Evolutionary conservation across 2,113 vertebrate genomes (phyloP).

Genomic region (Pan paniscus): DNA sequence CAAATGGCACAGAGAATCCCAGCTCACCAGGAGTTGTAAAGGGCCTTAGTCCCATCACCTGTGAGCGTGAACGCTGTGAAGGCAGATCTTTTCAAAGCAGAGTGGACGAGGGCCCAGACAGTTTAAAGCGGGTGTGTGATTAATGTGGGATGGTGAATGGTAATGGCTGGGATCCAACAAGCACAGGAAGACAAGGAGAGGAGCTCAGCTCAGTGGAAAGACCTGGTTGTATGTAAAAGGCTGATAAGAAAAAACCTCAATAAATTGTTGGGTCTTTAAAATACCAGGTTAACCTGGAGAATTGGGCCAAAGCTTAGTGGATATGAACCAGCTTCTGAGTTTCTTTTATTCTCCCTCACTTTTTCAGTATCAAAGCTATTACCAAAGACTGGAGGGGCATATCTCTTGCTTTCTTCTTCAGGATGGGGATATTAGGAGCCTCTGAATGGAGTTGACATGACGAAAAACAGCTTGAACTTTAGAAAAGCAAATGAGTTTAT

Average conservation of each 20-base stretch:
- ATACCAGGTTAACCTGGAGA: not conserved
- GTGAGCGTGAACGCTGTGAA: not conserved
- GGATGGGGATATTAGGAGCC: not conserved
- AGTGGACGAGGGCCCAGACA: not conserved
- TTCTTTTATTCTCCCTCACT: not conserved
- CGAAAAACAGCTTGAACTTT: constrained; percentile 4
- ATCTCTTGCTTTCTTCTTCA: not conserved
- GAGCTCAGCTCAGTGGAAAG: not conserved
- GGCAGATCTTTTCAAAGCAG: not conserved
- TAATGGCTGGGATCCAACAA: not conserved
- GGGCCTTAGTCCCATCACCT: not conserved
- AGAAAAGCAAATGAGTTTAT: constrained; percentile 33
- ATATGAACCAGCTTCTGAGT: not conserved
- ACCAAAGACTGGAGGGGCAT: not conserved
- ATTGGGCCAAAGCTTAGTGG: not conserved
- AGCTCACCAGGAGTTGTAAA: not conserved
- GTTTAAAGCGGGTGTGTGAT: not conserved
- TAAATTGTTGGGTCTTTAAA: not conserved
- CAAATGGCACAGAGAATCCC: not conserved
- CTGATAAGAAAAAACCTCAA: not conserved
- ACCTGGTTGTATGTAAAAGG: not conserved
- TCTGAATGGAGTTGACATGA: not conserved
- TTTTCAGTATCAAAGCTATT: not conserved
- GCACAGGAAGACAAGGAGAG: no score
- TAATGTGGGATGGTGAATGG: not conserved